Base-by-base conservation (phyloP, 2,888 invertebrate species). In the Catocala nupta region DNA sequence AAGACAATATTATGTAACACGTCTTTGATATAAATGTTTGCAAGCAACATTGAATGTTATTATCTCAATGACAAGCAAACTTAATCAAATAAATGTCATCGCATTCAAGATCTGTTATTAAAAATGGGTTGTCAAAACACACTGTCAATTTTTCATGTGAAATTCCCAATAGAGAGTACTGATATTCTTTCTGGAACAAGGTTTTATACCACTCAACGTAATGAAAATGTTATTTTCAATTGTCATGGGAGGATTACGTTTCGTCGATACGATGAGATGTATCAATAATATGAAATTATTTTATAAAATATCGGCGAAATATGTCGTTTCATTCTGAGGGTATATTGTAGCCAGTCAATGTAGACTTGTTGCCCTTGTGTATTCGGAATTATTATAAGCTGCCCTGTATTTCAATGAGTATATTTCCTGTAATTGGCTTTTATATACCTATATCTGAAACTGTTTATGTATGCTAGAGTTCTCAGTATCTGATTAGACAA, bases 161-260 rank as follows among this genome's bases (percentile, higher is more conserved):
- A 16, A 78, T 66, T 72, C 76, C 76, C 79, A 55, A 52, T 16
- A 62, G 66, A 62, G 49, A 33, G 53, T 58, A 59, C 61, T 60
- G 73, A 75, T 72, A 78, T 80, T 79, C 77, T 81, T 80, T 82
- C 61, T 64, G 71, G 53, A 71, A 80, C 72, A 65, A 65, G 73
- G 73, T 79, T 79, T 80, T 78, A 63, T 79, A 78, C 80, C 84
- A 84, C 86, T 86, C 80, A 78, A 58, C 77, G 77, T 86, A 84
- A 86, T 86, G 87, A 85, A 84, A 85, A 82, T 75, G 77, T 76
- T 81, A 77, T 80, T 78, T 60, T 71, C 80, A 77, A 85, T 84
- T 78, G 83, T 82, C 84, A 77, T 67, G 83, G 81, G 84, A 78
- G 80, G 73, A 78, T 81, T 77, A 73, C 70, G 73, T 85, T 83